phyloP scores from a whole-genome alignment of 2,888 invertebrate genomes.

The Cheilosia impressa region DNA sequence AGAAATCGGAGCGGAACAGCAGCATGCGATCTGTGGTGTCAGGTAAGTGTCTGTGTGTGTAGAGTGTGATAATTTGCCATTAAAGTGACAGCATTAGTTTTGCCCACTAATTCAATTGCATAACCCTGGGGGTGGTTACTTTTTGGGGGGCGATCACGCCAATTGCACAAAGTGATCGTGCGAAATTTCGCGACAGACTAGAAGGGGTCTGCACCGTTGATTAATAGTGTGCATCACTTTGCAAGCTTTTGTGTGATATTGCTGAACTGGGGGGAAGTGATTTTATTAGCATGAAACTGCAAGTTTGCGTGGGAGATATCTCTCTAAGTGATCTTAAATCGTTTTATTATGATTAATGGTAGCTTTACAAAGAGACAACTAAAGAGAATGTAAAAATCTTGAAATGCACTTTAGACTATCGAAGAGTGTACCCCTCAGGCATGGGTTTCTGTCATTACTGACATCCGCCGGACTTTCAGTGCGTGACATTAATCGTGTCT shows the following conservation, averaged over 20 bases:
- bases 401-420: no score
- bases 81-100: slow-evolving; percentile 51
- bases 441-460: no score
- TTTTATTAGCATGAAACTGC: slow-evolving; percentile 29
- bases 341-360: slow-evolving; percentile 55
- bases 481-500: no score
- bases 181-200: slow-evolving; percentile 29
- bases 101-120: slow-evolving; percentile 68
- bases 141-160: slow-evolving; percentile 10
- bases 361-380: slow-evolving; percentile 10
- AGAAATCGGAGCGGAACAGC: slow-evolving; percentile 80
- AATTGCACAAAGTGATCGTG: slow-evolving; percentile 51
- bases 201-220: slow-evolving; percentile 49
- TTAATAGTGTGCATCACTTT: slow-evolving; percentile 37
- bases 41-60: slow-evolving; percentile 78
- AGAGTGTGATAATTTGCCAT: slow-evolving; percentile 62
- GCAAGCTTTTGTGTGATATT: neutral
- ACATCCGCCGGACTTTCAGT: no score
- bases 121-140: slow-evolving; percentile 42
- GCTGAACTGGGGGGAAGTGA: slow-evolving; percentile 23
- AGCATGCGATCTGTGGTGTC: slow-evolving; percentile 83
- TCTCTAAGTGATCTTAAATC: slow-evolving; percentile 50
- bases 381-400: no score
- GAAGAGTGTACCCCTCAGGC: no score
- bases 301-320: slow-evolving; percentile 42